Percentiles rank a stretch among this genome's conserved stretches.
Evolutionary conservation across 2,797 vertebrate species (phyloP).

Genomic region (Vireo griseus): DNA sequence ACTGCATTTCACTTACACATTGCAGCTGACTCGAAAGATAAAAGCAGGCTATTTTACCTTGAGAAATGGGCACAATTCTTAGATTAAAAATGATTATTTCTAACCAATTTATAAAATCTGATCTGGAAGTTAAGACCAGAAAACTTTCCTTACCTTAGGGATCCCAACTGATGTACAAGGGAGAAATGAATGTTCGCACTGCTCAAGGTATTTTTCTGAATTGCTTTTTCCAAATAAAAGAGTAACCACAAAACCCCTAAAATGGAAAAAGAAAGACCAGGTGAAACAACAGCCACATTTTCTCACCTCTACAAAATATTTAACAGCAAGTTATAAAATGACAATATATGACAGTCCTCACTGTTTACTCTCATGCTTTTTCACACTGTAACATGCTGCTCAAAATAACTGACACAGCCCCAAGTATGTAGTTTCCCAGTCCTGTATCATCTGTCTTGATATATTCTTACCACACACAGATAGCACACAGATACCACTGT

Average conservation of each 20-base stretch:
- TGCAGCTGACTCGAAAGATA: neutral
- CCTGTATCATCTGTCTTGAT: neutral
- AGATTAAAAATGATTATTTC: neutral
- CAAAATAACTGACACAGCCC: neutral
- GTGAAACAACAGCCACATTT: neutral
- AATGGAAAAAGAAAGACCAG: conserved; percentile 17
- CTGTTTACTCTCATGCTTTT: neutral
- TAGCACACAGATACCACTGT: neutral
- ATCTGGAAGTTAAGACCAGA: neutral
- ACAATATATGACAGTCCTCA: neutral
- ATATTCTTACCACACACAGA: neutral
- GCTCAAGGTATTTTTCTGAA: conserved; percentile 95
- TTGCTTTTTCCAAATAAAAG: conserved; percentile 97
- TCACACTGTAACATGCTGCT: neutral
- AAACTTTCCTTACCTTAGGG: conserved; percentile 81
- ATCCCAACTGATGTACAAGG: conserved; percentile 87
- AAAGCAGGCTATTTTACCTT: neutral
- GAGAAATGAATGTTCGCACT: conserved; percentile 94
- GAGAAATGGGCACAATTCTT: neutral
- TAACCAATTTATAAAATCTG: neutral
- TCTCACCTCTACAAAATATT: neutral
- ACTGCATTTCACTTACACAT: neutral
- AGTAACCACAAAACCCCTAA: conserved; percentile 91
- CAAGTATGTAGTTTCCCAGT: neutral
- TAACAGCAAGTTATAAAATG: neutral